Conservation (phyloP, 2,113 vertebrate genomes). For the Tupaia chinensis region DNA sequence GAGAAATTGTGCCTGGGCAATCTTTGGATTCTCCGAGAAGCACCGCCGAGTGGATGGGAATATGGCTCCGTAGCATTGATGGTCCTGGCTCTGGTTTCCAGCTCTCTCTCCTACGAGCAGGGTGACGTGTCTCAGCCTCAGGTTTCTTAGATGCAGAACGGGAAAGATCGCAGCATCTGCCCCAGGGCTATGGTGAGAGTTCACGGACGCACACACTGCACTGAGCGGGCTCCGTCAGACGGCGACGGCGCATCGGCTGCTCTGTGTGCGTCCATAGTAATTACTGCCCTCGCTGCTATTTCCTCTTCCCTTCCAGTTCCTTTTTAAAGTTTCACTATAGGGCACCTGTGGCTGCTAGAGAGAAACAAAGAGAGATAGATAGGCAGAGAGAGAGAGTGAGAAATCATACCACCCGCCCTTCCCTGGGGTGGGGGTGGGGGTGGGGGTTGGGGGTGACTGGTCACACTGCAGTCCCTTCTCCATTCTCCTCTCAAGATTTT, state of each 20-base stretch:
- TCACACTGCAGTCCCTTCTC: too few relatives aligned
- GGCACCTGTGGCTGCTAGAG: too few relatives aligned
- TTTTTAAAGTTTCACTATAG: too few relatives aligned
- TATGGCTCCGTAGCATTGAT: accelerated
- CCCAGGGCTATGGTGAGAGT: not conserved
- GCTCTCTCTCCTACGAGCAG: not conserved
- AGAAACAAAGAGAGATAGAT: too few relatives aligned
- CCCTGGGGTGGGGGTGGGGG: too few relatives aligned
- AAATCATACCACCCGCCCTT: too few relatives aligned
- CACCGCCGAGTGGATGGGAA: not conserved
- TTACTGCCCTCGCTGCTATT: not conserved
- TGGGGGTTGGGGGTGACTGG: too few relatives aligned
- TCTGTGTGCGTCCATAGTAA: not conserved
- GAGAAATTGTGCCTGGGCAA: not conserved
- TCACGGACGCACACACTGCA: not conserved
- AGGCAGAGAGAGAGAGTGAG: too few relatives aligned
- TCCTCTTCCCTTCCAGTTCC: not conserved
- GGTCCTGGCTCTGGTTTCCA: not conserved
- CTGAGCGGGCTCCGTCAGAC: accelerated
- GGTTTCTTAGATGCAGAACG: not conserved
- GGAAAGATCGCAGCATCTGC: accelerated
- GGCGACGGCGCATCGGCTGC: not conserved
- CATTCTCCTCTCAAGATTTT: too few relatives aligned
- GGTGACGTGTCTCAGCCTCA: not conserved
- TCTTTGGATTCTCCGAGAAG: not conserved